Evolutionary conservation across 1,140 invertebrate species (phyloP), one percentile per base, ranked within the genome.

Genomic region (Nephotettix cincticeps): DNA sequence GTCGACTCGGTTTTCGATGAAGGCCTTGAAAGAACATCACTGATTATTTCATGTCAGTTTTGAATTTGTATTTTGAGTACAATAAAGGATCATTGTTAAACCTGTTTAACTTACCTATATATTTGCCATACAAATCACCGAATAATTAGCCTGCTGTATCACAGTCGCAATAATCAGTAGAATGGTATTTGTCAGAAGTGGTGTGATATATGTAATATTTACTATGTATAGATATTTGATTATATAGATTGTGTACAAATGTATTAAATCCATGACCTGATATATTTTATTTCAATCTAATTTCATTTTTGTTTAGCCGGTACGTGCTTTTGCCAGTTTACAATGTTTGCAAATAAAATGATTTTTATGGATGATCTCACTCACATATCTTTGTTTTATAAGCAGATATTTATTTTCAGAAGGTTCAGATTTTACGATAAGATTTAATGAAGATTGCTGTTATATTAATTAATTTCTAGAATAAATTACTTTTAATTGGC

Each of bases 181-280:
- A n/a, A n/a, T 9, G 17, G 47, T 19, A 19, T 9, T 6, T n/a
- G 21, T 19, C 19, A 4, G n/a, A 19, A 23, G 21, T 19, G 47
- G 47, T 51, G 47, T 51, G 47, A 51, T 51, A 51, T 19, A 51
- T 51, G 47, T 51, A 51, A 51, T n/a, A 51, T 51, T 51, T 51
- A 23, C 19, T 51, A n/a, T 19, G 21, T 51, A 23, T 51, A 51
- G 47, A 51, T 51, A 51, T 51, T 51, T 51, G 17, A 51, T 51
- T n/a, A 51, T 51, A 23, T 51, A 51, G 17, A 51, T 51, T 6
- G 21, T 51, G 47, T 51, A 51, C 47, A 51, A 51, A 51, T 51
- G 47, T 51, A 51, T 51, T 23, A 23, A 51, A 23, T 51, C 47
- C 47, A 51, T 51, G 47, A 51, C 47, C 21, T 19, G 17, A 51